Percentiles rank a stretch among this genome's conserved stretches.
phyloP scores from a whole-genome alignment of 2,888 invertebrate genomes.

The Diarsia dahlii region DNA sequence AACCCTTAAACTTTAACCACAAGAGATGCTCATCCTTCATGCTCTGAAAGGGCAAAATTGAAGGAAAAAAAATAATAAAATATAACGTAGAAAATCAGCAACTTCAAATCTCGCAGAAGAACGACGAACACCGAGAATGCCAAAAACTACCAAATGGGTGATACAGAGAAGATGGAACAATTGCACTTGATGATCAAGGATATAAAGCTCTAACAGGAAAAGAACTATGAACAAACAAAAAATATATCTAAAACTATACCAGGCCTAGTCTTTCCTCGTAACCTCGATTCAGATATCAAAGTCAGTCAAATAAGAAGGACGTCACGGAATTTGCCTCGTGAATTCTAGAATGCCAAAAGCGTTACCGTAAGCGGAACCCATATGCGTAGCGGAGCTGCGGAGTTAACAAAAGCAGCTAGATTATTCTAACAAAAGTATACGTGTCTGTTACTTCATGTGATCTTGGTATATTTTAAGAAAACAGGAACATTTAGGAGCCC shows the following conservation, averaged over 20 bases:
- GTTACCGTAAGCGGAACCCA: conserved; percentile 18
- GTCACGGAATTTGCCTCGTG: conserved; percentile 18
- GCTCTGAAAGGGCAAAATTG: not conserved
- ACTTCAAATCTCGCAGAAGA: not conserved
- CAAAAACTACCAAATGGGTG: not conserved
- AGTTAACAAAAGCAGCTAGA: conserved; percentile 6
- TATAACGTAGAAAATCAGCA: not conserved
- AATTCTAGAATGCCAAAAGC: conserved; percentile 31
- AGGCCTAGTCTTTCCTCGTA: conserved; percentile 25
- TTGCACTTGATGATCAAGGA: not conserved
- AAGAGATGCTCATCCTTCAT: not conserved
- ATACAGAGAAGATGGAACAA: not conserved
- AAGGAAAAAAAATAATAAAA: too few relatives aligned
- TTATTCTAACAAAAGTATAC: not conserved
- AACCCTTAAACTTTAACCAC: not conserved
- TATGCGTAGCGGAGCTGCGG: not conserved
- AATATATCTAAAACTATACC: not conserved
- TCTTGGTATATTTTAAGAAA: conserved; percentile 13
- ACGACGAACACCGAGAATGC: not conserved
- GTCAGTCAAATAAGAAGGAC: conserved; percentile 36
- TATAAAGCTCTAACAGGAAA: not conserved
- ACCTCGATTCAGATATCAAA: conserved; percentile 40
- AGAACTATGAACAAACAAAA: not conserved
- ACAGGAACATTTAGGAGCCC: conserved; percentile 4
- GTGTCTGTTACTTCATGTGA: not conserved